Conservation (phyloP, 2,888 invertebrate species). For the Sturmia bella region DNA sequence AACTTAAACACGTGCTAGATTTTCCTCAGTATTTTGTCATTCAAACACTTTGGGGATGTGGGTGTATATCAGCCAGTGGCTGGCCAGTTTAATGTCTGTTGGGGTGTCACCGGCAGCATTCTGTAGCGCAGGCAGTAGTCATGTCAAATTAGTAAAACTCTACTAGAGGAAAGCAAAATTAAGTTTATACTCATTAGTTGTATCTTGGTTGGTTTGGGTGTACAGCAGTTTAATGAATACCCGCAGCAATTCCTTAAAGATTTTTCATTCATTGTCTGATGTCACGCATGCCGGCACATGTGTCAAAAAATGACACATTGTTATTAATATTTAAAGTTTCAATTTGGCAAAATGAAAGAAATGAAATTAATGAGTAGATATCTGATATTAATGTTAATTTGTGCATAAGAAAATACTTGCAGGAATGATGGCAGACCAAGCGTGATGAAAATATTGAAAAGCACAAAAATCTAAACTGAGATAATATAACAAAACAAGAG, state of each 20-base stretch:
- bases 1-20: slow-evolving; percentile 66
- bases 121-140: slow-evolving; percentile 60
- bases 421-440: no score
- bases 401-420: no score
- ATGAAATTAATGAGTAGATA: neutral
- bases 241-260: slow-evolving; percentile 29
- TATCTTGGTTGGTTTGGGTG: neutral
- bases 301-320: slow-evolving; percentile 60
- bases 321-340: slow-evolving; percentile 55
- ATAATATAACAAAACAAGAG: no score
- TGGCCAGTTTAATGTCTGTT: neutral
- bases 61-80: slow-evolving; percentile 40
- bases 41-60: slow-evolving; percentile 51
- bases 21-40: slow-evolving; percentile 64
- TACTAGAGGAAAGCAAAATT: neutral
- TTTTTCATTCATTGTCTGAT: neutral
- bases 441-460: no score
- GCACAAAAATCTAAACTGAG: no score
- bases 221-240: slow-evolving; percentile 26
- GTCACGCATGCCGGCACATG: slow-evolving; percentile 60
- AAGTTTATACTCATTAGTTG: no score
- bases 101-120: neutral
- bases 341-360: neutral
- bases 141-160: slow-evolving; percentile 65
- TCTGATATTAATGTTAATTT: slow-evolving; percentile 37